Percentiles rank a stretch among this genome's conserved stretches.
These are phyloP conservation scores for Ivindomyrus marchei DNA, from an alignment of 2,113 vertebrate species.

Conservation along the genomic window DNA sequence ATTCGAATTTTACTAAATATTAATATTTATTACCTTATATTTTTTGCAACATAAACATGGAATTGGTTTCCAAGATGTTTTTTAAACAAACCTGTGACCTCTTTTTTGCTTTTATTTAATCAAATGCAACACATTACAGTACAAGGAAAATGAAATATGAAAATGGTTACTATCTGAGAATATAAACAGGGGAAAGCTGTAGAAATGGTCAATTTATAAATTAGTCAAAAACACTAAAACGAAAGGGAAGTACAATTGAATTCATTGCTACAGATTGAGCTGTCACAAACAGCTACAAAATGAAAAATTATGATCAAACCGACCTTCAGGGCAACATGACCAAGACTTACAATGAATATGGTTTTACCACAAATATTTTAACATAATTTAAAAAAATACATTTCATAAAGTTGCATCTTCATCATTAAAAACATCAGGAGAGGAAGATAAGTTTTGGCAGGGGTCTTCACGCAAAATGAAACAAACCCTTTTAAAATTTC, in stretches of 20 bases:
- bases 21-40: not conserved
- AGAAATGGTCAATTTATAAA: not conserved
- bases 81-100: not conserved
- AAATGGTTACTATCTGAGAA: slow-evolving; percentile 18
- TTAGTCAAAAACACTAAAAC: not conserved
- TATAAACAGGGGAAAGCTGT: slow-evolving; percentile 5
- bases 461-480: not conserved
- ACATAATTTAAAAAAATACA: not conserved
- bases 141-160: slow-evolving; percentile 49
- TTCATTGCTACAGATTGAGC: not conserved
- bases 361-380: slow-evolving; percentile 1
- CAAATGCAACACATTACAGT: slow-evolving; percentile 51
- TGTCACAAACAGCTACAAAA: not conserved
- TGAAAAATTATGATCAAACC: not conserved
- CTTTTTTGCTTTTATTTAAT: slow-evolving; percentile 61
- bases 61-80: not conserved
- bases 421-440: not conserved
- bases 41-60: not conserved
- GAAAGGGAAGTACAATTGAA: not conserved
- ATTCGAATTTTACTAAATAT: not conserved
- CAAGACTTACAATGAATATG: not conserved
- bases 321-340: not conserved
- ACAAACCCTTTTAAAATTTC: not conserved
- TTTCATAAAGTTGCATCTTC: not conserved
- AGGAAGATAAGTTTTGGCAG: not conserved